These are phyloP conservation scores for Sebastiscus tertius DNA, from an alignment of 2,797 vertebrate genomes.

Conservation along the genomic window DNA sequence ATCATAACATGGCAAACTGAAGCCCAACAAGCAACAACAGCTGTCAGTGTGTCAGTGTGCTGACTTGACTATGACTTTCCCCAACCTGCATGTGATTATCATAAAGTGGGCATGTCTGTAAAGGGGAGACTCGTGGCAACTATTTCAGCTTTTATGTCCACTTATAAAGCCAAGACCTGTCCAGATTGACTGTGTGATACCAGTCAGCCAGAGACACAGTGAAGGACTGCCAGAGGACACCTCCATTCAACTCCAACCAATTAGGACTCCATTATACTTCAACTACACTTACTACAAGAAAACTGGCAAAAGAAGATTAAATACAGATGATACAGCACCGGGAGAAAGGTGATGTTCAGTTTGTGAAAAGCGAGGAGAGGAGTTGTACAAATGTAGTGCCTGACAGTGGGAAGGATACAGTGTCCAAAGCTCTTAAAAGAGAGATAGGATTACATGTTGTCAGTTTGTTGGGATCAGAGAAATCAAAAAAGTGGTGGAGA, in stretches of 20 bases:
- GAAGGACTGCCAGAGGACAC: slow-evolving; percentile 70
- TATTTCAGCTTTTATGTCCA: neutral
- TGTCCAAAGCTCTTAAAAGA: neutral
- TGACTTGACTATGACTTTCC: no score
- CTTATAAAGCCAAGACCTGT: slow-evolving; percentile 30
- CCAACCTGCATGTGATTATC: no score
- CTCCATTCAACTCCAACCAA: slow-evolving; percentile 31
- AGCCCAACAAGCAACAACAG: no score
- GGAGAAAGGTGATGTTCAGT: slow-evolving; percentile 13
- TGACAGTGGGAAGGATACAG: neutral
- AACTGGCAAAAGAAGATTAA: slow-evolving; percentile 13
- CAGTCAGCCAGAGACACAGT: slow-evolving; percentile 15
- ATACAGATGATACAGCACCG: slow-evolving; percentile 1
- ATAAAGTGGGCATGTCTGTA: no score
- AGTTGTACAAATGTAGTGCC: neutral
- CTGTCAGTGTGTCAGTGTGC: no score
- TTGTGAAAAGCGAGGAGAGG: neutral
- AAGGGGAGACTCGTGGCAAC: no score
- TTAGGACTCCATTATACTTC: slow-evolving; percentile 33
- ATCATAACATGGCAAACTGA: no score
- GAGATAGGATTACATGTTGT: neutral
- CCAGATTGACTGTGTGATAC: slow-evolving; percentile 54
- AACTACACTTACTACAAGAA: slow-evolving; percentile 28
- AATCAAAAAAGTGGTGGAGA: neutral
- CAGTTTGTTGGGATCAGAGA: neutral